Evolutionary conservation across 2,113 vertebrate genomes (phyloP).

Genomic region (Pan troglodytes): NHGRI_mPanTro3-v2.1_pri NC_072408.2:21410501-21411000

Average conservation of each 20-base stretch:
- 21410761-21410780: neutral
- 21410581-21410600: neutral
- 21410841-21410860: neutral
- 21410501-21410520: neutral
- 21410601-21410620: neutral
- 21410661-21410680: neutral
- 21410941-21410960: neutral
- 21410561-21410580: neutral
- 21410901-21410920: neutral
- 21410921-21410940: neutral
- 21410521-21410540: neutral
- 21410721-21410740: neutral
- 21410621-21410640: too few species aligned
- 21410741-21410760: neutral
- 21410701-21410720: neutral
- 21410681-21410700: neutral
- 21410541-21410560: neutral
- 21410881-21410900: neutral
- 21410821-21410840: neutral
- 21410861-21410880: neutral
- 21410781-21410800: neutral
- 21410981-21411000: neutral
- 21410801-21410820: neutral
- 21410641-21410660: neutral
- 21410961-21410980: neutral